Conservation (phyloP, 2,113 vertebrate genomes). For the Dicaeum eximium region DNA sequence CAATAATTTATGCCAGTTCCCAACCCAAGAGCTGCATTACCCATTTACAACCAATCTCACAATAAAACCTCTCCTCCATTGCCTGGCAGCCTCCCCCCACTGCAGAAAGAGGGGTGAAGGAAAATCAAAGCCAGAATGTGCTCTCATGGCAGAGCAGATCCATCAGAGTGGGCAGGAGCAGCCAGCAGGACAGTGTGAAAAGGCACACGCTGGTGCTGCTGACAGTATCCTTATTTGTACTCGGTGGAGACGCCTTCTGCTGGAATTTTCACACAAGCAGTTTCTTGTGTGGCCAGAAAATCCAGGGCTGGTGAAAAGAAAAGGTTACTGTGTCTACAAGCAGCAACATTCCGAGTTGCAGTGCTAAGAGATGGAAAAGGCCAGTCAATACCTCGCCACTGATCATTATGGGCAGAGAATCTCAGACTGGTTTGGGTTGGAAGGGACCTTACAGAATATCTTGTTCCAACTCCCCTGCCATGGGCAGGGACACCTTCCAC, state of each 20-base stretch:
- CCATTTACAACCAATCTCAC: not conserved
- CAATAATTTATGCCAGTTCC: slow-evolving; percentile 2
- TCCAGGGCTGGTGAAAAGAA: not conserved
- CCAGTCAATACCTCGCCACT: not conserved
- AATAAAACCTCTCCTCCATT: not conserved
- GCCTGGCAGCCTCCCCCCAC: not conserved
- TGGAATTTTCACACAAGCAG: not conserved
- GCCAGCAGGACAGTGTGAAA: not conserved
- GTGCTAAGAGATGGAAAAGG: not conserved
- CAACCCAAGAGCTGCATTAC: not conserved
- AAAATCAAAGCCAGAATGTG: not conserved
- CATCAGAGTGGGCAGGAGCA: not conserved
- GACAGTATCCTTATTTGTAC: slow-evolving; percentile 13
- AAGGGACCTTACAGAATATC: not conserved
- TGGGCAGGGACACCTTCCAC: not conserved
- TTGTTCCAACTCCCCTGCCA: not conserved
- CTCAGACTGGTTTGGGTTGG: not conserved
- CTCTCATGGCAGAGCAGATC: not conserved
- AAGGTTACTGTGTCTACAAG: not conserved
- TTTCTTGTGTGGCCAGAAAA: slow-evolving; percentile 18
- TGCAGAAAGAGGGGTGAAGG: not conserved
- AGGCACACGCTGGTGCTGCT: slow-evolving; percentile 3
- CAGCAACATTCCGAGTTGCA: not conserved
- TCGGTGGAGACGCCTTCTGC: not conserved
- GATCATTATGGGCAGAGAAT: not conserved